These are phyloP conservation scores for Anoura caudifer DNA, from an alignment of 2,113 vertebrate species.

Conservation along the genomic window DNA sequence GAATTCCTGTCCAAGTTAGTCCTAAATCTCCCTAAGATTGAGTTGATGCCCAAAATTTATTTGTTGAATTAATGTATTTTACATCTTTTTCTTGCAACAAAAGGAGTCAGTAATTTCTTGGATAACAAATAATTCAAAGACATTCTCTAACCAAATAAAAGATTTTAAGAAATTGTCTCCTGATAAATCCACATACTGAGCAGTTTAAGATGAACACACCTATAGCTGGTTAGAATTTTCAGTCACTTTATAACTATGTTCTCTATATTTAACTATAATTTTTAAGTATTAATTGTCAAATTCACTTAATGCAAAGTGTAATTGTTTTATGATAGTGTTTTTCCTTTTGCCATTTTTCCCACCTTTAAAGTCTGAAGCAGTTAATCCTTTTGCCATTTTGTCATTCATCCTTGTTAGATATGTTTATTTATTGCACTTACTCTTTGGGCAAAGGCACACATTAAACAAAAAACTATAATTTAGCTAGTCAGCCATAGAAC, in stretches of 20 bases:
- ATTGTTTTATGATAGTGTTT: not conserved
- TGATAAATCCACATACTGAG: not conserved
- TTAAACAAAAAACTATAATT: not conserved
- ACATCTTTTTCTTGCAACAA: not conserved
- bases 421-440: not conserved
- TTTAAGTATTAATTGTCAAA: slow-evolving; percentile 40
- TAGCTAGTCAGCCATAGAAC: not conserved
- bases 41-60: not conserved
- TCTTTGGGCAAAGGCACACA: not conserved
- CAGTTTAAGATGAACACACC: not conserved
- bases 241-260: not conserved
- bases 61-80: slow-evolving; percentile 27
- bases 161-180: slow-evolving; percentile 14
- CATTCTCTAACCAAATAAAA: slow-evolving; percentile 1
- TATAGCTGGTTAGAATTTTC: not conserved
- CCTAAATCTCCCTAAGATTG: not conserved
- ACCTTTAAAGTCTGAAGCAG: not conserved
- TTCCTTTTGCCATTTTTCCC: not conserved
- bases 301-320: not conserved
- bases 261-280: not conserved
- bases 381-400: not conserved
- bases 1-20: not conserved
- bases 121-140: slow-evolving; percentile 6
- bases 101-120: not conserved
- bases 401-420: not conserved